Conservation (phyloP, 1,140 invertebrate species). For the Glossosoma conforme region DNA sequence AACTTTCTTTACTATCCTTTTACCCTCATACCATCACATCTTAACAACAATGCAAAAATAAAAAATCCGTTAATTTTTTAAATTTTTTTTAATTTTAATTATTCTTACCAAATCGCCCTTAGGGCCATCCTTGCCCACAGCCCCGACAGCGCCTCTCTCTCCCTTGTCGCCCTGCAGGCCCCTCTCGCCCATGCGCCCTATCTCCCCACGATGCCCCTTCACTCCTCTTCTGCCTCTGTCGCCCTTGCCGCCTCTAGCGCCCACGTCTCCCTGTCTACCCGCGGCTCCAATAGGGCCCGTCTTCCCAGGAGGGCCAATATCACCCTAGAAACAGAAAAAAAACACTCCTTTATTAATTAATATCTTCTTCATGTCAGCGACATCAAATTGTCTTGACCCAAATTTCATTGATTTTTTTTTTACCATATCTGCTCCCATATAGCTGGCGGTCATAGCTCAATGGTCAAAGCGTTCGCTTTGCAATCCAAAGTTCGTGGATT, state of each 20-base stretch:
- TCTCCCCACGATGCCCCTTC: conserved; percentile 69
- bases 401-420: too few species aligned
- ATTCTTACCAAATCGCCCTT: conserved; percentile 62
- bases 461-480: too few species aligned
- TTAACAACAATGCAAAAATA: too few species aligned
- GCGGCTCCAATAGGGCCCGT: conserved; percentile 53
- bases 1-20: too few species aligned
- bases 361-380: too few species aligned
- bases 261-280: conserved; percentile 58
- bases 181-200: conserved; percentile 62
- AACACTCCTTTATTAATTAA: too few species aligned
- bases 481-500: too few species aligned
- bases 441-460: conserved; percentile 38
- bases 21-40: too few species aligned
- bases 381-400: too few species aligned
- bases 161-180: conserved; percentile 71
- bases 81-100: too few species aligned
- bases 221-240: conserved; percentile 63
- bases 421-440: too few species aligned
- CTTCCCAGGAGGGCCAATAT: conserved; percentile 62
- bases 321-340: conserved; percentile 61
- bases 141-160: conserved; percentile 58
- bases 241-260: conserved; percentile 62
- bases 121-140: conserved; percentile 54
- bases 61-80: too few species aligned